phyloP scores from a whole-genome alignment of 2,113 vertebrate species.

The Condylura cristata region DNA sequence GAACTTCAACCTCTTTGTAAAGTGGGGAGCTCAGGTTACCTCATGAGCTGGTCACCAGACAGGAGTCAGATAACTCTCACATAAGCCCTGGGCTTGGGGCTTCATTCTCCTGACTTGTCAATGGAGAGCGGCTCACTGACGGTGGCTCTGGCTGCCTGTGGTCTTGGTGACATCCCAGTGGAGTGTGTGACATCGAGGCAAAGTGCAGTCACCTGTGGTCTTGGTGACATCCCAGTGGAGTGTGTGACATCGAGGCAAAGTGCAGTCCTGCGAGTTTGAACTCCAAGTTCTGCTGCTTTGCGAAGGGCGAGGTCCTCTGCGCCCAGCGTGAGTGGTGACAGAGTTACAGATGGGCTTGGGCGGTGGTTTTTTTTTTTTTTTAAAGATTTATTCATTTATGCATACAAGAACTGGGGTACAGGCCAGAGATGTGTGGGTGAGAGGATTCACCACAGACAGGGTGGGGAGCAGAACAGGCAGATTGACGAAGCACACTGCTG shows the following conservation, averaged over 20 bases:
- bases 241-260: neutral
- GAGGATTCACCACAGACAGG: too few relatives aligned
- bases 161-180: neutral
- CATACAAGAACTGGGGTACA: too few relatives aligned
- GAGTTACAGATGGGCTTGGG: too few relatives aligned
- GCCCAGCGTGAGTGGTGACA: neutral
- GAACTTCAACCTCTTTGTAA: neutral
- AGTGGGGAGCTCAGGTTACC: neutral
- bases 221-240: neutral
- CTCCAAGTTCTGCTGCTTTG: neutral
- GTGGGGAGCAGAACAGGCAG: too few relatives aligned
- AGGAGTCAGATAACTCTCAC: neutral
- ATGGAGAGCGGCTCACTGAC: too few relatives aligned
- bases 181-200: neutral
- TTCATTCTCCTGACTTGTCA: too few relatives aligned
- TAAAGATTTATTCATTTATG: too few relatives aligned
- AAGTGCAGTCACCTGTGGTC: rapidly evolving
- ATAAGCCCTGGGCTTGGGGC: neutral
- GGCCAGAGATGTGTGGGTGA: too few relatives aligned
- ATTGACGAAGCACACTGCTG: too few relatives aligned
- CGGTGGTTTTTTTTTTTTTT: too few relatives aligned
- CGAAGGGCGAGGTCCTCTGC: neutral
- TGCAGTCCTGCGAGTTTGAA: neutral
- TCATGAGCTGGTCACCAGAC: neutral
- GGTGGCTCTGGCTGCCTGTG: too few relatives aligned